Base-by-base conservation (phyloP, 2,797 vertebrate genomes). In the Coranthus polyacanthus region DNA sequence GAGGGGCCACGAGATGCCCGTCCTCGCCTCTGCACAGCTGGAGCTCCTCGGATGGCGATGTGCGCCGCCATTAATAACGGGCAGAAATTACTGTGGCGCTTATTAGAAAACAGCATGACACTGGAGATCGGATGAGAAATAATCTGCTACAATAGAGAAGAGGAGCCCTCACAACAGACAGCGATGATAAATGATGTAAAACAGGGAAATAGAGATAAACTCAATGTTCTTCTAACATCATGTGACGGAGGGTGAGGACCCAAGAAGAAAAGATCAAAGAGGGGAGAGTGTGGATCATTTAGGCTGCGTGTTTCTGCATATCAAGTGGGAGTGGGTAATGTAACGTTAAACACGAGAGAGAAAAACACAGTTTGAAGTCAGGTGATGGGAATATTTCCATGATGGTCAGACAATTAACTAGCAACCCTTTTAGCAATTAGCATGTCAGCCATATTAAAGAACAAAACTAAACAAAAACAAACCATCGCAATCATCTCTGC, bases 61-160 rank as follows among this genome's bases (percentile, higher is more conserved):
- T 24, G 50, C 38, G 47, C 29, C 70, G 32, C 57, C 83, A 69
- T 89, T 90, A 88, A 91, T 88, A 88, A 90, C 78, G 76, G 55
- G 58, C 68, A 76, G 68, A 81, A 84, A 83, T 87, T 70, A 83
- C 86, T 78, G 78, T 41, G 54, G 63, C 9, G 72, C 83, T 88
- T 92, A 90, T 91, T 87, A 86, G 67, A 90, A 90, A 89, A 71
- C 82, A 84, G 84, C 83, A 44, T 12, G 81, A 70, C 72, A 62
- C 55, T 72, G 74, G 75, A 86, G 84, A 91, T 86, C 20, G 58
- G 79, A 78, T 56, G 75, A 84, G 82, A 88, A 88, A 90, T 82
- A 79, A 80, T 82, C 82, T 68, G 74, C 69, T 41, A 60, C 70
- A 59, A 45, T 38, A 51, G 80, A 58, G 60, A 72, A 73, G 68